These are phyloP conservation scores for Bhutanitis thaidina DNA, from an alignment of 2,888 invertebrate genomes.

Conservation along the genomic window DNA sequence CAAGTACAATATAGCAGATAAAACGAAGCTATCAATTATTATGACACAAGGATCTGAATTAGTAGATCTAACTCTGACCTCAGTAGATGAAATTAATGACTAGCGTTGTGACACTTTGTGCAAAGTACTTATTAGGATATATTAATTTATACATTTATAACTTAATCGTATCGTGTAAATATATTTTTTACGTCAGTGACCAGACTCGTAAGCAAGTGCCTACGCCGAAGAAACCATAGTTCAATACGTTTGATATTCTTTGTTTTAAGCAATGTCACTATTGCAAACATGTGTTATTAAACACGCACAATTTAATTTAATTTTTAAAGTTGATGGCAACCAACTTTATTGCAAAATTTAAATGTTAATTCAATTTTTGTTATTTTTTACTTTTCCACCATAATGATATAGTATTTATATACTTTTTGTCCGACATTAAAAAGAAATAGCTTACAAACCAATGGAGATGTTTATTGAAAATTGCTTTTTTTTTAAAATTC, in stretches of 20 bases:
- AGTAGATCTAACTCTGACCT: slow-evolving; percentile 44
- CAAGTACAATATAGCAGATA: slow-evolving; percentile 32
- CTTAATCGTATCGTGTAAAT: slow-evolving; percentile 68
- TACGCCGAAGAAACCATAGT: slow-evolving; percentile 34
- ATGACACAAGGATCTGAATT: slow-evolving; percentile 27
- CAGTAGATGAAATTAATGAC: slow-evolving; percentile 49
- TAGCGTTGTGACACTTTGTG: slow-evolving; percentile 71
- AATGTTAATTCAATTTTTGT: no score
- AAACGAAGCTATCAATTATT: slow-evolving; percentile 21
- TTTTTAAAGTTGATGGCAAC: no score
- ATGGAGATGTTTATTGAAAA: slow-evolving; percentile 12
- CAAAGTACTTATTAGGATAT: slow-evolving; percentile 79
- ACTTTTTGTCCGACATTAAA: no score
- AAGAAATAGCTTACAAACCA: slow-evolving; percentile 5
- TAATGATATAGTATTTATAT: neutral
- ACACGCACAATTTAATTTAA: slow-evolving; percentile 10
- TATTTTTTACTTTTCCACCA: no score
- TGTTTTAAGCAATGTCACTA: neutral
- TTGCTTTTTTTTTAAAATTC: neutral
- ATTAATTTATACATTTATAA: slow-evolving; percentile 75
- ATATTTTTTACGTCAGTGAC: slow-evolving; percentile 49
- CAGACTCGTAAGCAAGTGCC: slow-evolving; percentile 36
- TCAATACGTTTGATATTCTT: slow-evolving; percentile 40
- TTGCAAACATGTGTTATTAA: neutral
- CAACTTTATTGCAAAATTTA: no score